phyloP scores from a whole-genome alignment of 2,797 vertebrate species.

The Chaetophractus vellerosus region DNA sequence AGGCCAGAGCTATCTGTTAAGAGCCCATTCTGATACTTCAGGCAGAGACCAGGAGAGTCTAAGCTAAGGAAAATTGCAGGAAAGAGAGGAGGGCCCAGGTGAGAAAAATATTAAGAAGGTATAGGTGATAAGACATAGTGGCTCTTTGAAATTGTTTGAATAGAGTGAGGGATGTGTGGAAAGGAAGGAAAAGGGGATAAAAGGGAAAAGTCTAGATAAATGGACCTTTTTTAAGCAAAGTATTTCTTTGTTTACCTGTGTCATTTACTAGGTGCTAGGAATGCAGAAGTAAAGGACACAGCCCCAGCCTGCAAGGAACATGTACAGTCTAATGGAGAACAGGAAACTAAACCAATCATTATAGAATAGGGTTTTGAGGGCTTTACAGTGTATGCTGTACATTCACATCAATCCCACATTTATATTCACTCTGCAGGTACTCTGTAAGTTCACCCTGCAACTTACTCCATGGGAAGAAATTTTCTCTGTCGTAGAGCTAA shows the following conservation, averaged over 20 bases:
- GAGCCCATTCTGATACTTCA: background rate
- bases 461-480: background rate
- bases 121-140: background rate
- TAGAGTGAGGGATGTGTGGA: background rate
- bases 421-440: background rate
- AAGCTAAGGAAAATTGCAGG: background rate
- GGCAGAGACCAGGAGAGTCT: background rate
- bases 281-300: background rate
- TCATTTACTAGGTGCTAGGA: background rate
- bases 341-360: background rate
- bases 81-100: background rate
- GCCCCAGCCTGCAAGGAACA: background rate
- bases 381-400: fast-evolving
- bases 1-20: background rate
- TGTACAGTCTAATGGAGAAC: background rate
- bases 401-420: background rate
- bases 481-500: background rate
- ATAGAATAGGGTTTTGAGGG: background rate
- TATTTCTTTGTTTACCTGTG: background rate
- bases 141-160: background rate
- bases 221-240: background rate
- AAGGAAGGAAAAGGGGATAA: background rate
- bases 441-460: too few relatives aligned
- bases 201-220: background rate
- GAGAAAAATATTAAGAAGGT: background rate